Evolutionary conservation across 2,888 invertebrate genomes (phyloP).

Genomic region (Meloe dianella): DNA sequence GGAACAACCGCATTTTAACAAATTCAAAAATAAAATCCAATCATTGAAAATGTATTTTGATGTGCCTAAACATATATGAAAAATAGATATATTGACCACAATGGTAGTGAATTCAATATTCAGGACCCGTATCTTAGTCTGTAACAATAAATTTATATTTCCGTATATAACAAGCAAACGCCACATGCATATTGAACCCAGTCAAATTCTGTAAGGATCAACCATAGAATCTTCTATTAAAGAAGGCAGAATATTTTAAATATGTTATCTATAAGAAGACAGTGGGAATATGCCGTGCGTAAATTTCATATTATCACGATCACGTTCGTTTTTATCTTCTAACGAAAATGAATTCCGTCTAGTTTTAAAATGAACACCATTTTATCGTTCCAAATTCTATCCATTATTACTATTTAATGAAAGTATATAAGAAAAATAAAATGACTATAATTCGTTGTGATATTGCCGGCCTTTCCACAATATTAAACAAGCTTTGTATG

Average conservation of each 20-base stretch:
- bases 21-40: neutral
- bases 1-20: neutral
- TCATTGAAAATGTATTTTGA: no score
- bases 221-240: neutral
- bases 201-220: neutral
- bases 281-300: conserved; percentile 3
- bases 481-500: conserved; percentile 10
- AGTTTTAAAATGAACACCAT: neutral
- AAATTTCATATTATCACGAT: conserved; percentile 2
- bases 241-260: neutral
- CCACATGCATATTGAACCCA: conserved; percentile 5
- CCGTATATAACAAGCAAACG: conserved; percentile 7
- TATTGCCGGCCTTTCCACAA: neutral
- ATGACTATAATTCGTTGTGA: neutral
- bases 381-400: neutral
- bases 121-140: neutral
- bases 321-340: neutral
- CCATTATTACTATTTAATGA: neutral
- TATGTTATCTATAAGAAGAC: neutral
- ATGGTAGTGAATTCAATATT: neutral
- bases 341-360: neutral
- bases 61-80: no score
- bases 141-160: conserved; percentile 5
- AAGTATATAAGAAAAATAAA: neutral
- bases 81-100: neutral